A percentile compares a stretch with the other conserved stretches of the same genome.
These are phyloP conservation scores for Cephalopholis sonnerati DNA, from an alignment of 2,113 vertebrate species.

Conservation along the genomic window DNA sequence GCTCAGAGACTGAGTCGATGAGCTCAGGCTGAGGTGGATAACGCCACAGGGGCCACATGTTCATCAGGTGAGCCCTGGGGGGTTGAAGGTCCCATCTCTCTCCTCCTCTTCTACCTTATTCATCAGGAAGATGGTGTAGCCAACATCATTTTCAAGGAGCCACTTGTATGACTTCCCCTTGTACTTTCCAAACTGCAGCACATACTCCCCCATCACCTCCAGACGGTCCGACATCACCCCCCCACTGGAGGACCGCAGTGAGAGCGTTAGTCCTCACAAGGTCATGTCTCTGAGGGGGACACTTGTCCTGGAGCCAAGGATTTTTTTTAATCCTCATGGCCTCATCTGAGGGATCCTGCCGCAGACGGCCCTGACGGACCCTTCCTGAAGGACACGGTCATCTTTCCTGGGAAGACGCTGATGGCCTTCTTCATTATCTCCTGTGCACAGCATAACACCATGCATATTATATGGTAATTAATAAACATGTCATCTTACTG, in stretches of 20 bases:
- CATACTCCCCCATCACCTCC: constrained; percentile 29
- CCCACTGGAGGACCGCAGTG: neutral
- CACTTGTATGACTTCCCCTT: constrained; percentile 40
- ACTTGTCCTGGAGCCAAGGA: neutral
- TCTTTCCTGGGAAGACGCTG: neutral
- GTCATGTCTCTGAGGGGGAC: neutral
- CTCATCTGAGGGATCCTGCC: neutral
- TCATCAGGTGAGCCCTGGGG: too few species aligned
- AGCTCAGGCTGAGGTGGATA: constrained; percentile 11
- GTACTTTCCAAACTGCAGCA: constrained; percentile 47
- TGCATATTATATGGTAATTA: neutral
- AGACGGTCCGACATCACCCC: neutral
- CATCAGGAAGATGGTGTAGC: constrained; percentile 32
- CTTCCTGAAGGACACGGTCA: constrained; percentile 2
- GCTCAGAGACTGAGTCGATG: neutral
- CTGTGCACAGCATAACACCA: neutral
- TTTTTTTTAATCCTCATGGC: neutral
- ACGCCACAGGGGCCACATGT: neutral
- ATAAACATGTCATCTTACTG: too few species aligned
- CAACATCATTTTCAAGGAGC: constrained; percentile 41
- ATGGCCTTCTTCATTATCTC: neutral
- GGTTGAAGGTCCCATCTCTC: neutral
- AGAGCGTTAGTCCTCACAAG: neutral
- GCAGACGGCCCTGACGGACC: neutral
- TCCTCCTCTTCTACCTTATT: constrained; percentile 37